Percentiles rank a stretch among this genome's conserved stretches.
Evolutionary conservation across 2,888 invertebrate genomes (phyloP).

Genomic region (Luperina nickerlii): DNA sequence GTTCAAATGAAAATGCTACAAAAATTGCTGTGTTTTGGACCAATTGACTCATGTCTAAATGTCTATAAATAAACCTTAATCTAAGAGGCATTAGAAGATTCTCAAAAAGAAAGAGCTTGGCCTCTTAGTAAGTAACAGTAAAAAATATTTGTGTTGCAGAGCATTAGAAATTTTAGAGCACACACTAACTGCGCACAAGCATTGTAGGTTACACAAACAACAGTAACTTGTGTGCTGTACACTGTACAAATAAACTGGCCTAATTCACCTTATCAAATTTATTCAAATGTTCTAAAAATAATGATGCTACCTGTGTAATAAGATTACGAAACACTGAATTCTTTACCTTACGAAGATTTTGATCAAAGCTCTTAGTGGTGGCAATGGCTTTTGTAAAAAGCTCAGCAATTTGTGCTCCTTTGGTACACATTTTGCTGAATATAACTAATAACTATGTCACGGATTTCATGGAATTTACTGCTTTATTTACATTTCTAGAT

Average conservation of each 20-base stretch:
- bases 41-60: not conserved
- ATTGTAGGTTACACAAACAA: conserved; percentile 28
- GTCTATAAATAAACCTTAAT: not conserved
- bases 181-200: not conserved
- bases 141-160: not conserved
- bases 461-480: conserved; percentile 3
- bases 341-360: conserved; percentile 83
- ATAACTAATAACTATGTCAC: not conserved
- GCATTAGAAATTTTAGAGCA: not conserved
- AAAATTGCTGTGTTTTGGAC: not conserved
- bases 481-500: conserved; percentile 47
- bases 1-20: not conserved
- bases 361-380: conserved; percentile 85
- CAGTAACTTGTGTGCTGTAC: not conserved
- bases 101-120: not conserved
- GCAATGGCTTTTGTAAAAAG: conserved; percentile 84
- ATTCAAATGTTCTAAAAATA: conserved; percentile 29
- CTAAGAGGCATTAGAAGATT: not conserved
- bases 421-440: conserved; percentile 74
- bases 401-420: conserved; percentile 82
- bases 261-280: not conserved
- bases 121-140: not conserved
- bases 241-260: conserved; percentile 13
- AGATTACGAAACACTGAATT: conserved; percentile 7
- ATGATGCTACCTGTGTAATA: not conserved